Evolutionary conservation across 2,888 invertebrate species (phyloP), one percentile per base, ranked within the genome.

Genomic region (Helicoverpa assulta): DNA sequence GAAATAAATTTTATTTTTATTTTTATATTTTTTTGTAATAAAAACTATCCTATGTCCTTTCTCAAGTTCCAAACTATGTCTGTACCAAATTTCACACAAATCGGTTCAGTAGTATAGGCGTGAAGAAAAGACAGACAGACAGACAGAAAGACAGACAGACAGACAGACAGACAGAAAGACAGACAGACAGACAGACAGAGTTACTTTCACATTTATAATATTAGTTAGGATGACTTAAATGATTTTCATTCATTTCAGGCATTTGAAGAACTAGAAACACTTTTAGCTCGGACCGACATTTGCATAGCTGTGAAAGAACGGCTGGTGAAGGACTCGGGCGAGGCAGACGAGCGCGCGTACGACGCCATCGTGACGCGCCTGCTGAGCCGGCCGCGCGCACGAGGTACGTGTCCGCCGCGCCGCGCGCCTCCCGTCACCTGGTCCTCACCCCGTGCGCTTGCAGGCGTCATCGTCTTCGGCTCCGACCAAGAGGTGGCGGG

Each of bases 401-500:
- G 98, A 96, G 99, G 99, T 99, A 18, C 19, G 5, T 0, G 14
- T 16, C 4, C 16, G 16, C 43, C n/a, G n/a, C 10, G 5, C 5
- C 18, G 37, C 37, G 12, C 12, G 37, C 37, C 3, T 96, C 98
- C 96, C 99, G 99, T 98, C 8, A 18, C 4, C 33, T 2, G 1
- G 10, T 61, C 47, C 64, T 21, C 14, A 12, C 8, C 16, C 54
- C 37, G 16, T 66, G 29, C 72, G 64, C 56, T 63, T 59, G 67
- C 96, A 99, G 99, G 99, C 47, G 99, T 98, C 71, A 99, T 99
- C 79, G 98, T 99, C 84, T 99, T 99, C 92, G 99, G 98, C 1
- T 99, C 99, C 8, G 99, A 99, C 94, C 99, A 99, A 94, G 99
- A 99, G 95, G 99, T 99, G 56, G 98, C 99, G 0, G 98, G 98